Evolutionary conservation across 1,140 invertebrate genomes (phyloP).

Genomic region (Belonocnema kinseyi): DNA sequence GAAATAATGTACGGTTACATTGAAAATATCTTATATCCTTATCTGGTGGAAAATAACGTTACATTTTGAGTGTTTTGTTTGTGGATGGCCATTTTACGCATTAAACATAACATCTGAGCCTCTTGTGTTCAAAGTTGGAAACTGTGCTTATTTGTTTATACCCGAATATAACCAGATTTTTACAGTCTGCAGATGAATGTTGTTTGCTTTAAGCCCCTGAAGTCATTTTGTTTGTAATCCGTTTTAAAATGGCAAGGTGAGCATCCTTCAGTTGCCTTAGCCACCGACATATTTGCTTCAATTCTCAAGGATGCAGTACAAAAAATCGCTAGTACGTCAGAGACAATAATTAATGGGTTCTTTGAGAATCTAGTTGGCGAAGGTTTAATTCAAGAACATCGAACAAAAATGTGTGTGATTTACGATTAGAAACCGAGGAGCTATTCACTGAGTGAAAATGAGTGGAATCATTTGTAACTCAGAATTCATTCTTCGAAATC

Average conservation of each 20-base stretch:
- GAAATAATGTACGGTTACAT: too few species aligned
- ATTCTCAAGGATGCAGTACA: not conserved
- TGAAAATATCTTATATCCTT: not conserved
- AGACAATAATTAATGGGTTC: not conserved
- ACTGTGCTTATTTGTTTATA: not conserved
- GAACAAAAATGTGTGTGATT: too few species aligned
- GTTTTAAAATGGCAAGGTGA: not conserved
- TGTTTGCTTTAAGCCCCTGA: not conserved
- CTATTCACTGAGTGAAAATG: too few species aligned
- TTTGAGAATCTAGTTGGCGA: too few species aligned
- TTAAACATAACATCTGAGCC: not conserved
- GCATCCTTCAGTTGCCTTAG: not conserved
- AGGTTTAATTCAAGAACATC: too few species aligned
- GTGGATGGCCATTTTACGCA: not conserved
- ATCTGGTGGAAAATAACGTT: conserved; percentile 26
- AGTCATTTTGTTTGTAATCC: not conserved
- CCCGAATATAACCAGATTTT: not conserved
- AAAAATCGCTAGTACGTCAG: not conserved
- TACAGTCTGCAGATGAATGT: not conserved
- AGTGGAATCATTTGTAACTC: too few species aligned
- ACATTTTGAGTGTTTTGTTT: not conserved
- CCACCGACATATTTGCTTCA: not conserved
- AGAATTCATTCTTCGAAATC: too few species aligned
- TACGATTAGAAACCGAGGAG: too few species aligned
- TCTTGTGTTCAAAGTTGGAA: not conserved